Evolutionary conservation across 53 echinoderm and acorn worm species (phyloP).

Genomic region (Stichopus horrens): DNA sequence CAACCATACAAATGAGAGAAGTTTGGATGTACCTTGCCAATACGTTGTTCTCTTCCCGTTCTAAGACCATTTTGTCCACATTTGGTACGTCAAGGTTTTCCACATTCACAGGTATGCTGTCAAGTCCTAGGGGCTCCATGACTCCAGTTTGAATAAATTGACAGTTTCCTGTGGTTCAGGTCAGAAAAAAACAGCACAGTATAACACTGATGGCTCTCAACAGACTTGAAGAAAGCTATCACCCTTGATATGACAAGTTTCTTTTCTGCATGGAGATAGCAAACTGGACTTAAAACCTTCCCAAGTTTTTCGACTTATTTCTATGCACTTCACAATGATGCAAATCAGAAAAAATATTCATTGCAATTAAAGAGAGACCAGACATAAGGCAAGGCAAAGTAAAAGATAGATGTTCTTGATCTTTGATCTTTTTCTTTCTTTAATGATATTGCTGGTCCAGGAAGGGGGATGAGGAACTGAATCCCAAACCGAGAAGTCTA

Average conservation of each 20-base stretch:
- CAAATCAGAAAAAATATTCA: conserved; percentile 34
- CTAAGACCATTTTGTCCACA: conserved; percentile 90
- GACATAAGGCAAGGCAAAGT: too few species aligned
- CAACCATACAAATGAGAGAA: too few species aligned
- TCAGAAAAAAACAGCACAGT: not conserved
- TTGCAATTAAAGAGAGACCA: too few species aligned
- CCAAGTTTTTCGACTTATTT: too few species aligned
- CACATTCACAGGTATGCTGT: conserved; percentile 96
- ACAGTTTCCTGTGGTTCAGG: not conserved
- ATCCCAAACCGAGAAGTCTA: too few species aligned
- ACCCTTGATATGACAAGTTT: not conserved
- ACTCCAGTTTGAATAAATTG: conserved; percentile 94
- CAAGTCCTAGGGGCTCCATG: conserved; percentile 85
- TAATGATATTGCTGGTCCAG: too few species aligned
- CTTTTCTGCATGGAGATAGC: too few species aligned
- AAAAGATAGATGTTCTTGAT: too few species aligned
- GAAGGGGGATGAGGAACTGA: too few species aligned
- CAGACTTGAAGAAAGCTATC: conserved; percentile 34
- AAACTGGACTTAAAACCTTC: too few species aligned
- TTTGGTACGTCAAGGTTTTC: conserved; percentile 91
- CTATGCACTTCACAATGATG: not conserved
- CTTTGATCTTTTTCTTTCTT: too few species aligned
- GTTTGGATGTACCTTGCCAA: conserved; percentile 69
- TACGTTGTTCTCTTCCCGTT: conserved; percentile 82
- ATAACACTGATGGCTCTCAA: not conserved